A percentile compares a stretch with the other conserved stretches of the same genome.
These are phyloP conservation scores for Amphimallon solstitiale DNA, from an alignment of 2,888 invertebrate species.

Conservation along the genomic window DNA sequence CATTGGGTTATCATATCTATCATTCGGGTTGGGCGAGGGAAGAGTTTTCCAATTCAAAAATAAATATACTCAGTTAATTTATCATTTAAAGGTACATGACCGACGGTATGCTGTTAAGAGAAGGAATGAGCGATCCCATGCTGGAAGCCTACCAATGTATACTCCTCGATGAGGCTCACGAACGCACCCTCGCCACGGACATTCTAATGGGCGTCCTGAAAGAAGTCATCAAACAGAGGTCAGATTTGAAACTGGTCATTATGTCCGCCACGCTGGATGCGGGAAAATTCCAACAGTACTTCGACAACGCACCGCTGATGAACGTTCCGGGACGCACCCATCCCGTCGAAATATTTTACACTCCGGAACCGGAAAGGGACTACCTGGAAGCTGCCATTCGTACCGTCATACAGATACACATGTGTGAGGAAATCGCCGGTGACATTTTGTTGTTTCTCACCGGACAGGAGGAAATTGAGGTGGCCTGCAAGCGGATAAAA, in stretches of 20 bases:
- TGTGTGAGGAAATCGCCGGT: conserved; percentile 92
- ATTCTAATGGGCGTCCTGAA: conserved; percentile 98
- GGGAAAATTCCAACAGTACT: conserved; percentile 99
- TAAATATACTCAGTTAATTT: no score
- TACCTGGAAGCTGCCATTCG: conserved; percentile 98
- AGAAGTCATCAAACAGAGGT: conserved; percentile 93
- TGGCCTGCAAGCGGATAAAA: conserved; percentile 97
- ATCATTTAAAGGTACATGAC: conserved; percentile 85
- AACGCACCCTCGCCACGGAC: conserved; percentile 97
- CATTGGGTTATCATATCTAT: no score
- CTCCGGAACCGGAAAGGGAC: conserved; percentile 97
- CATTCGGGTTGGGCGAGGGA: no score
- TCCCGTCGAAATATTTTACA: conserved; percentile 98
- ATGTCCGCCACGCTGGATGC: conserved; percentile 99
- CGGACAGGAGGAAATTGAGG: conserved; percentile 95
- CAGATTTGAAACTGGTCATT: conserved; percentile 95
- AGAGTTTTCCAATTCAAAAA: no score
- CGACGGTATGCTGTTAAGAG: conserved; percentile 98
- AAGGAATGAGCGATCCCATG: conserved; percentile 99
- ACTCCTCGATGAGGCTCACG: conserved; percentile 98
- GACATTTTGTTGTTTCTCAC: conserved; percentile 86
- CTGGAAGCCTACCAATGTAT: conserved; percentile 95
- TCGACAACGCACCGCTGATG: conserved; percentile 98
- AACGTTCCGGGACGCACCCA: conserved; percentile 97
- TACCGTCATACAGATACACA: conserved; percentile 94